phyloP scores from a whole-genome alignment of 2,797 vertebrate species.

The Synaphobranchus kaupii region DNA sequence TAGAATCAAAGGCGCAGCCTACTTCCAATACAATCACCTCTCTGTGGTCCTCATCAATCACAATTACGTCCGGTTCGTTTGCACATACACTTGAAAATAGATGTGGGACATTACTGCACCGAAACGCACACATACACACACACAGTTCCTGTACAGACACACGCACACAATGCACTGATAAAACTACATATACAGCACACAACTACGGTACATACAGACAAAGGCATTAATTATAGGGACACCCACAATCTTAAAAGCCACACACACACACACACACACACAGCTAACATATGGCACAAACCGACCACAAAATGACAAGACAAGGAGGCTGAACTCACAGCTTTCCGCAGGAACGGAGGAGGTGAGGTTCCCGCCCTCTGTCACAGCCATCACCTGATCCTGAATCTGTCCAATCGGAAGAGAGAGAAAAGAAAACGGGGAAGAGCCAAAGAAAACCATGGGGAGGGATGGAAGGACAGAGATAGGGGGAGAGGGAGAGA shows the following conservation, averaged over 20 bases:
- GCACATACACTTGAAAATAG: too few species aligned
- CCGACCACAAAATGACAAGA: neutral
- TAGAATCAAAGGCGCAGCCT: too few species aligned
- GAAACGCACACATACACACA: too few species aligned
- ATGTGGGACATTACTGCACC: too few species aligned
- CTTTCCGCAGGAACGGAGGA: conserved; percentile 42
- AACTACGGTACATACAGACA: neutral
- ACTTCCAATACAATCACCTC: too few species aligned
- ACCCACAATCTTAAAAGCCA: conserved; percentile 1
- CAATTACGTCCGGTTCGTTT: too few species aligned
- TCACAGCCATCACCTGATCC: conserved; percentile 38
- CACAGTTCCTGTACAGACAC: neutral
- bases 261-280: conserved; percentile 17
- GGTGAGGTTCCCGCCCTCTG: conserved; percentile 40
- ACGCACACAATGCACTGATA: neutral
- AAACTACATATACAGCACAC: neutral
- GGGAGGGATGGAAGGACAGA: neutral
- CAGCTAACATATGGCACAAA: neutral
- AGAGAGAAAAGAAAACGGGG: neutral
- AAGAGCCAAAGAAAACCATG: neutral
- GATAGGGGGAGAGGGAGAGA: neutral
- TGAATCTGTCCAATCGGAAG: conserved; percentile 31
- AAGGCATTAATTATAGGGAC: conserved; percentile 19
- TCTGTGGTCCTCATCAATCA: too few species aligned
- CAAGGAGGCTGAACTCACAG: conserved; percentile 54